Evolutionary conservation across 2,888 invertebrate species (phyloP).

Genomic region (Nyleta sp.): DNA sequence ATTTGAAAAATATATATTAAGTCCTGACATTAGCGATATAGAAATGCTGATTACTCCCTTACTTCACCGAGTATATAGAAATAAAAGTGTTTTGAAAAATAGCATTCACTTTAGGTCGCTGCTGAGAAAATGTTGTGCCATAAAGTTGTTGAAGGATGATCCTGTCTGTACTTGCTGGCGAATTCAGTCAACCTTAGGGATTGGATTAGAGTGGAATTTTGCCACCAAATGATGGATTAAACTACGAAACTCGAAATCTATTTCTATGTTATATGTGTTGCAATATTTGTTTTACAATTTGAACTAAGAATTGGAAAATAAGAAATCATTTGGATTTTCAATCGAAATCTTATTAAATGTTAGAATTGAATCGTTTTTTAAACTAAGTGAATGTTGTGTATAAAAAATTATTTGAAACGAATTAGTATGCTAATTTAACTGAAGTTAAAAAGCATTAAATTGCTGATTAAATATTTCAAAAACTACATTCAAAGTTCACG

Average conservation of each 20-base stretch:
- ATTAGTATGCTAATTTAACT: no score
- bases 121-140: constrained; percentile 19
- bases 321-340: no score
- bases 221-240: constrained; percentile 33
- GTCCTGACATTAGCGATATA: not conserved
- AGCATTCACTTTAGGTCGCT: constrained; percentile 20
- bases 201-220: constrained; percentile 35
- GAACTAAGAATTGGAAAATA: no score
- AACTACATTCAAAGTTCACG: no score
- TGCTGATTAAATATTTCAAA: no score
- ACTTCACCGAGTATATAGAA: not conserved
- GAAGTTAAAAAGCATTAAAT: no score
- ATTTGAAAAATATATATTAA: not conserved
- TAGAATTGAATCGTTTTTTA: no score
- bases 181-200: constrained; percentile 25
- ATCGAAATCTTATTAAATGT: no score
- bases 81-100: constrained; percentile 20
- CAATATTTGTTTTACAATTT: constrained; percentile 1
- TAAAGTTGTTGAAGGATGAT: constrained; percentile 36
- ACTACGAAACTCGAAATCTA: constrained; percentile 26
- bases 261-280: not conserved
- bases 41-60: constrained; percentile 3
- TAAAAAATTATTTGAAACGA: no score
- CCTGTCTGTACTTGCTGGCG: constrained; percentile 18
- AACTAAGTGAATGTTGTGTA: no score